These are phyloP conservation scores for Bujurquina vittata DNA, from an alignment of 2,113 vertebrate species.

Conservation along the genomic window DNA sequence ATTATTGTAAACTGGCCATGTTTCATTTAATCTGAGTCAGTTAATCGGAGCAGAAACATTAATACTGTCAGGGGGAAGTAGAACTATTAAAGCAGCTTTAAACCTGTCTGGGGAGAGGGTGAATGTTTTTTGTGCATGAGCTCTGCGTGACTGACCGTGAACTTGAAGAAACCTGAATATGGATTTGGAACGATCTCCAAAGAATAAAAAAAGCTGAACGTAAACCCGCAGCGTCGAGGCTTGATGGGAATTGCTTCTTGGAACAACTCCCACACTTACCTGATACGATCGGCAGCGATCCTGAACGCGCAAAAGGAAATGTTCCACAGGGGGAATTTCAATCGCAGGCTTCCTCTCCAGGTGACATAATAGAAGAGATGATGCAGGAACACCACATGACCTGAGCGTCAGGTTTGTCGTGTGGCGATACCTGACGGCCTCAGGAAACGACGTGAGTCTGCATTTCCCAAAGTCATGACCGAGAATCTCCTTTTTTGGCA, in stretches of 20 bases:
- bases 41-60: neutral
- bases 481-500: neutral
- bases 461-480: neutral
- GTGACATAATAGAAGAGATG: neutral
- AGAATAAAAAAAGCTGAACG: neutral
- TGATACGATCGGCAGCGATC: neutral
- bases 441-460: neutral
- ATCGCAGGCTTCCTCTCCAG: neutral
- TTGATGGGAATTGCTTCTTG: neutral
- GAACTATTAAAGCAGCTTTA: neutral
- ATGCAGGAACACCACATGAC: neutral
- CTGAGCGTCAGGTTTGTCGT: neutral
- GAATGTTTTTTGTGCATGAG: too few relatives aligned
- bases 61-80: neutral
- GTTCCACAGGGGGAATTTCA: neutral
- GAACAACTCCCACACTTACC: neutral
- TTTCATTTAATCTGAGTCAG: neutral
- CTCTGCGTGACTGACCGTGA: too few relatives aligned
- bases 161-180: too few relatives aligned
- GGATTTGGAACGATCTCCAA: neutral
- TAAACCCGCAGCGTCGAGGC: neutral
- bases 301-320: neutral
- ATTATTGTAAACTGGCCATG: neutral
- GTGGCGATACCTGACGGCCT: neutral
- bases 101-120: neutral